phyloP scores from a whole-genome alignment of 2,888 invertebrate genomes.

The Amaurobius ferox region DNA sequence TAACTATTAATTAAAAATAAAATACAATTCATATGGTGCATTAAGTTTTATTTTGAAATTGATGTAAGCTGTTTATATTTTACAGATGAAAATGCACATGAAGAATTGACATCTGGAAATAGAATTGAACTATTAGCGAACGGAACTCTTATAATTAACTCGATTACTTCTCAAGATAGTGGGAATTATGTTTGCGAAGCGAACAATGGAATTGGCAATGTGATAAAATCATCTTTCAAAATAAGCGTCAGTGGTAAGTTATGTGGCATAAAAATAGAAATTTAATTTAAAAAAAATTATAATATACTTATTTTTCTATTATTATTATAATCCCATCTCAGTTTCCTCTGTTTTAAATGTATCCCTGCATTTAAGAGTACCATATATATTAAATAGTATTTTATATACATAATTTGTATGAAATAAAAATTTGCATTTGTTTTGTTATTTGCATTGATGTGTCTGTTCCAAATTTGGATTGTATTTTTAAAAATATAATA shows the following conservation, averaged over 20 bases:
- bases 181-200: constrained; percentile 38
- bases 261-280: not conserved
- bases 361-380: too few species aligned
- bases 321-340: too few species aligned
- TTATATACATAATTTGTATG: too few species aligned
- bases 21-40: too few species aligned
- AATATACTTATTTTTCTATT: not conserved
- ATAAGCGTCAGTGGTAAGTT: constrained; percentile 33
- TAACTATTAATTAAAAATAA: too few species aligned
- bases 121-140: constrained; percentile 2
- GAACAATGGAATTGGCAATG: constrained; percentile 27
- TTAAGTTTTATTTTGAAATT: too few species aligned
- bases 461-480: too few species aligned
- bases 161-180: not conserved
- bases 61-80: not conserved
- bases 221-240: not conserved
- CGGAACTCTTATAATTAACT: not conserved
- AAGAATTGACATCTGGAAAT: not conserved
- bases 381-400: too few species aligned
- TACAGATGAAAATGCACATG: not conserved
- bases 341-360: too few species aligned
- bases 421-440: too few species aligned
- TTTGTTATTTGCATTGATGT: too few species aligned
- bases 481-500: too few species aligned
- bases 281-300: not conserved